Base-by-base conservation (phyloP, 2,113 vertebrate genomes). In the Zosterops lateralis region DNA sequence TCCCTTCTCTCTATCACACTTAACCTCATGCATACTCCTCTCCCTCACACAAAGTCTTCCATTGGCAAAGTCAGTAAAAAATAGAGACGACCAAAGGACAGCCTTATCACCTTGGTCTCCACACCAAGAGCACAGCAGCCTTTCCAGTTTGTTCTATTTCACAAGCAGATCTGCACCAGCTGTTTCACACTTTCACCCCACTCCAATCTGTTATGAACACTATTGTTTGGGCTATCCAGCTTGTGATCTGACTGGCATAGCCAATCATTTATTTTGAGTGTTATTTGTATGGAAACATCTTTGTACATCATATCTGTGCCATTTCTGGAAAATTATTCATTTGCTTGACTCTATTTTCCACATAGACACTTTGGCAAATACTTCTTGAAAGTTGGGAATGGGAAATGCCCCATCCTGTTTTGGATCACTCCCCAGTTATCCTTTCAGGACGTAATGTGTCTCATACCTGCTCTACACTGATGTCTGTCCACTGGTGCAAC, bases 11-110 rank as follows among this genome's bases (percentile, higher is more conserved):
- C 26, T 51, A 29, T 48, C 8, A 1, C 10, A 17, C 31, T 78
- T 32, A 51, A 3, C 20, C 45, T 44, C 5, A 0, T 3, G 5
- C 0, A 0, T 18, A 12, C 10, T 47, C 56, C 40, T 60, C 8
- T 19, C 13, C 18, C 19, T 14, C 50, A 15, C 58, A 53, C 17
- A 26, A 31, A 31, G 29, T 3, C 21, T 50, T 64, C 20, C 17
- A 22, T 1, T 38, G n/a, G 24, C 32, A 77, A 68, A 90, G 48
- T 4, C 29, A 13, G 10, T 2, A 4, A 10, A 32, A 67, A 66
- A 21, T 0, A 50, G 51, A 62, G 11, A 47, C 26, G 15, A 67
- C 32, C 17, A 42, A 80, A 76, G 53, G 58, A 51, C 77, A 76
- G 19, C 20, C 45, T 68, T 47, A 47, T 47, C 58, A 64, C 21